Evolutionary conservation across 2,888 invertebrate genomes (phyloP), one percentile per base, ranked within the genome.

Genomic region (Oligia strigilis): DNA sequence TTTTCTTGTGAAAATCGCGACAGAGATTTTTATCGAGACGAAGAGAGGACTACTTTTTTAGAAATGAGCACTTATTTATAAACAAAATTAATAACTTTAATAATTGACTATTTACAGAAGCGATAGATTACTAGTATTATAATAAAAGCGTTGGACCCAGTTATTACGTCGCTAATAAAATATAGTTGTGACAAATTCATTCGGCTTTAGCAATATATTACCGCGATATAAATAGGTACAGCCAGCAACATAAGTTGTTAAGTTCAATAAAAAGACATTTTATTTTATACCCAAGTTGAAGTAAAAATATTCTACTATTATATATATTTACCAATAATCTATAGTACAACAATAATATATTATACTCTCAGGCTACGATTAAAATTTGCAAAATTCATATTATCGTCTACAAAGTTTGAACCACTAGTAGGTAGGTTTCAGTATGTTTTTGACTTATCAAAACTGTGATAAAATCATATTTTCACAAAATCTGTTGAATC

Each of bases 181-280:
- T 82, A 40, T 78, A 70, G 65, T 75, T 75, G 65, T 82, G 70
- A 84, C 78, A 85, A 84, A 84, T 79, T 79, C 75, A 79, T 85
- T 84, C 75, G 58, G 71, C 65, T 73, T 73, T 13, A 55, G 86
- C 72, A 36, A 78, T 84, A 85, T 85, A 84, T 84, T 71, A 82
- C 60, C 19, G 60, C 55, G 13, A 64, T 36, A 82, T 52, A 73
- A 85, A 75, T 78, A 78, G 36, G 85, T 82, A 80, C 82, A 79
- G 80, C 49, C 46, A 23, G 46, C 64, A 60, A 79, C 23, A 70
- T 2, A 62, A 79, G 64, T 29, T n/a, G 14, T 40, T 64, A 29
- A 40, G 23, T 11, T 3, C 29, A 64, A 40, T 17, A 60, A 75
- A 64, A 40, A 23, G 0, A 29, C 8, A 5, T 19, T 40, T 70